A percentile compares a stretch with the other conserved stretches of the same genome.
Conservation (phyloP, 2,113 vertebrate species). For the Sturnus vulgaris region DNA sequence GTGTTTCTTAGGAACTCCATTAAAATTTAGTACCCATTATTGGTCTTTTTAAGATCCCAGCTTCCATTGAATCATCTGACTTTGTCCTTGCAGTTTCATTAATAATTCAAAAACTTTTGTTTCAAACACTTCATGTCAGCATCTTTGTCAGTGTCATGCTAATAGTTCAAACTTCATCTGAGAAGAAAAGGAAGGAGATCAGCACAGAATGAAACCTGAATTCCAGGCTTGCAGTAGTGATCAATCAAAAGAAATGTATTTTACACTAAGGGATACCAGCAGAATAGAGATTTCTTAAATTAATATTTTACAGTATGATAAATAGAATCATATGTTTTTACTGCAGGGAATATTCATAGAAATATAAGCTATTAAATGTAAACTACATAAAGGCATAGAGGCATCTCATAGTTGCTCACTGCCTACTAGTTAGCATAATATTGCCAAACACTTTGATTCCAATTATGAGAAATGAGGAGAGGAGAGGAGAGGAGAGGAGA, state of each 20-base stretch:
- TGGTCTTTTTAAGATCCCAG: slow-evolving; percentile 36
- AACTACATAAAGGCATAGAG: not conserved
- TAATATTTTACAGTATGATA: not conserved
- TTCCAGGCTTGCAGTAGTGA: not conserved
- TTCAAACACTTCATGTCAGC: slow-evolving; percentile 46
- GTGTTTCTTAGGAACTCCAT: slow-evolving; percentile 60
- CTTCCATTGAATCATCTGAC: slow-evolving; percentile 44
- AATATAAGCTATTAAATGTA: not conserved
- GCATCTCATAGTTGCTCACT: not conserved
- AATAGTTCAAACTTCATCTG: slow-evolving; percentile 3
- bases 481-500: too few species aligned
- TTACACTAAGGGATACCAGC: not conserved
- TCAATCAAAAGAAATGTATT: not conserved
- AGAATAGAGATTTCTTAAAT: not conserved
- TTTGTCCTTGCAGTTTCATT: slow-evolving; percentile 60
- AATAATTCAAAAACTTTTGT: slow-evolving; percentile 69
- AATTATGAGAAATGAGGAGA: not conserved
- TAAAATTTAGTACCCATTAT: slow-evolving; percentile 69
- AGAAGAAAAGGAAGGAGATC: slow-evolving; percentile 5
- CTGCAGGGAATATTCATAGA: not conserved
- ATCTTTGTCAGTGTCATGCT: slow-evolving; percentile 44
- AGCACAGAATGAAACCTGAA: not conserved
- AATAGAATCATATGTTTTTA: not conserved
- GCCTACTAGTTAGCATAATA: not conserved
- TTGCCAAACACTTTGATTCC: not conserved